phyloP scores from a whole-genome alignment of 2,113 vertebrate genomes.

The Girardinichthys multiradiatus region DNA sequence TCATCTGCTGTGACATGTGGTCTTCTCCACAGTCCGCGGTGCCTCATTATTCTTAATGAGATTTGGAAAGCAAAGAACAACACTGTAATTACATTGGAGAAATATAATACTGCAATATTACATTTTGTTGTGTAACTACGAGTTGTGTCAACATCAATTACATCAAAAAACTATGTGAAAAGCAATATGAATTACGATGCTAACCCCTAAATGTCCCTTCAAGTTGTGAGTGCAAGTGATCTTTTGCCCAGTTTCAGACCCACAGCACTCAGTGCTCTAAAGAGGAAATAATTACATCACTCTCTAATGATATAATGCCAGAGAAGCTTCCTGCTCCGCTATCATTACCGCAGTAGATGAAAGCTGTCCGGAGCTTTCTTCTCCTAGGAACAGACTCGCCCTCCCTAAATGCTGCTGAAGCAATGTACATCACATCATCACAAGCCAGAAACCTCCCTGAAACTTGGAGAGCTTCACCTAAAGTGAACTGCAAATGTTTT shows the following conservation, averaged over 20 bases:
- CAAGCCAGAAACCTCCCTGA: constrained; percentile 21
- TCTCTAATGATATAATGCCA: constrained; percentile 57
- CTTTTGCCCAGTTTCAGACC: constrained; percentile 1
- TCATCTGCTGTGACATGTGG: constrained; percentile 8
- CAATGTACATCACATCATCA: background rate
- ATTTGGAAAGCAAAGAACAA: constrained; percentile 4
- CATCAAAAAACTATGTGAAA: background rate
- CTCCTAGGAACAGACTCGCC: constrained; percentile 16
- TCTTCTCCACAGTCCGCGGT: background rate
- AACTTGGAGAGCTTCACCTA: background rate
- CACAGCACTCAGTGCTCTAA: background rate
- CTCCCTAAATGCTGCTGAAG: constrained; percentile 24
- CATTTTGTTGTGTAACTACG: constrained; percentile 1
- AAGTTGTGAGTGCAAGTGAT: constrained; percentile 1
- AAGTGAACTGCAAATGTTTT: background rate
- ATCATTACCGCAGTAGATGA: constrained; percentile 55
- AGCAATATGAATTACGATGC: background rate
- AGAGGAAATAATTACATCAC: constrained; percentile 62
- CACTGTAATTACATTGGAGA: constrained; percentile 12
- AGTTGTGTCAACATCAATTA: background rate
- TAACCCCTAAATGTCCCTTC: background rate
- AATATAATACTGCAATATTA: background rate
- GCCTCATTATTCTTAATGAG: constrained; percentile 1
- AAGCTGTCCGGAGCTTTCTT: constrained; percentile 39
- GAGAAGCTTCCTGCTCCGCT: constrained; percentile 60